Evolutionary conservation across 1,140 invertebrate genomes (phyloP), one percentile per base, ranked within the genome.

Genomic region (Pentalonia nigronervosa): DNA sequence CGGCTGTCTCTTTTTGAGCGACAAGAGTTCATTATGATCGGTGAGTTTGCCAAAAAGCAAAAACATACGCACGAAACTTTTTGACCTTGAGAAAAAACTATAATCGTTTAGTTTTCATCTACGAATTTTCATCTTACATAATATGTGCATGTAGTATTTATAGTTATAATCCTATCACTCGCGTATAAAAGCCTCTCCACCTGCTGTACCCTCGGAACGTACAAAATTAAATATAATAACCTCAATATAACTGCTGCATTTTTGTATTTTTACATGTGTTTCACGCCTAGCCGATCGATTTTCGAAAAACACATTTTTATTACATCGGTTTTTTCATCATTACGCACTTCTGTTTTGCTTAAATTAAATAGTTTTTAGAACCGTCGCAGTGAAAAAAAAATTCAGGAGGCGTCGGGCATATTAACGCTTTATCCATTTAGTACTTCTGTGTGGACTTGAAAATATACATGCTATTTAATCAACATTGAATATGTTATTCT

Each of bases 1-100:
- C 91, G 91, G 48, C 50, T 86, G 81, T 93, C 91, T 81, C 41
- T 84, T 56, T 93, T 93, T 83, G 91, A 93, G 76, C 91, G 91
- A 84, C 91, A 93, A 53, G 91, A 93, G 48, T 53, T 86, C 48
- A 86, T 93, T 2, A 84, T 93, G 48, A 84, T 93, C 34, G 91
- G 91, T 93, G 91, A 93, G 91, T 93, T 45, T 23, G 53, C 50
- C 23, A 60, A 45, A 60, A 90, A 60, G 56, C 34, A 60, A 90
- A 36, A 60, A 90, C 6, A 88, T 11, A 53, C 84, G 45, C 84
- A 20, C 6, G 11, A 47, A 25, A 87, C 14, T 88, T 48, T 89
- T 89, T 56, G 88, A 56, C 88, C 48, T 89, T 89, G 88, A 89
- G 14, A 89, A 87, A 89, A 87, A 56, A 56, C 9, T 36, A 53